Evolutionary conservation across 2,113 vertebrate species (phyloP).

Genomic region (Siphamia tubifer): DNA sequence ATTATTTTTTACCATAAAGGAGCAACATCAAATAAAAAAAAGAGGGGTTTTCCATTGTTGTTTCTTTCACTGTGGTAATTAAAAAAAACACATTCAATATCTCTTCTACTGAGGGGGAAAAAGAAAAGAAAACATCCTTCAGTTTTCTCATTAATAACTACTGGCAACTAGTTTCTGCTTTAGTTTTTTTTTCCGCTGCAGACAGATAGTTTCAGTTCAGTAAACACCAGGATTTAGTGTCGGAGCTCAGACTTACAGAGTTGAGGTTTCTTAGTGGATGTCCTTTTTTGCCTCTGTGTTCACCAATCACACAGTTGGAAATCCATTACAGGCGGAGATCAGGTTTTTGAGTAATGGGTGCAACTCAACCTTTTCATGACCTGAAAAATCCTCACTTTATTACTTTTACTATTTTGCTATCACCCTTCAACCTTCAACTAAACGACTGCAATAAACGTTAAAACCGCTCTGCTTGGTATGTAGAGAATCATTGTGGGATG

Average conservation of each 20-base stretch:
- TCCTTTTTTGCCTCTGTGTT: neutral
- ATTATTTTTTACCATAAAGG: neutral
- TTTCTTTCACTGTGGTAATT: neutral
- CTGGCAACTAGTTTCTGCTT: too few species aligned
- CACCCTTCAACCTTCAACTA: slow-evolving; percentile 18
- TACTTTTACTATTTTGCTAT: slow-evolving; percentile 32
- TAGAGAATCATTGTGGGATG: neutral
- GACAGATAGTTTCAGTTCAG: too few species aligned
- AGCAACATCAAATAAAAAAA: neutral
- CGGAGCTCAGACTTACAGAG: neutral
- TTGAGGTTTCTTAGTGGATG: neutral
- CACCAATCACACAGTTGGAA: slow-evolving; percentile 20
- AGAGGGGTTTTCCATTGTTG: neutral
- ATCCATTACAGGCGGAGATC: slow-evolving; percentile 21
- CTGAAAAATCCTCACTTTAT: slow-evolving; percentile 29
- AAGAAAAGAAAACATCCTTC: too few species aligned
- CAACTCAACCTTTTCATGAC: slow-evolving; percentile 34
- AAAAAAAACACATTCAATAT: too few species aligned
- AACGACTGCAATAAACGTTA: neutral
- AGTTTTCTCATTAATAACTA: too few species aligned
- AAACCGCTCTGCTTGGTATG: neutral
- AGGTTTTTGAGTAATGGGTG: slow-evolving; percentile 36
- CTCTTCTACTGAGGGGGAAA: too few species aligned
- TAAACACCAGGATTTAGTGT: slow-evolving; percentile 10
- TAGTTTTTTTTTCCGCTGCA: too few species aligned